Evolutionary conservation across 2,797 vertebrate genomes (phyloP).

Genomic region (Gadopsis marmoratus): DNA sequence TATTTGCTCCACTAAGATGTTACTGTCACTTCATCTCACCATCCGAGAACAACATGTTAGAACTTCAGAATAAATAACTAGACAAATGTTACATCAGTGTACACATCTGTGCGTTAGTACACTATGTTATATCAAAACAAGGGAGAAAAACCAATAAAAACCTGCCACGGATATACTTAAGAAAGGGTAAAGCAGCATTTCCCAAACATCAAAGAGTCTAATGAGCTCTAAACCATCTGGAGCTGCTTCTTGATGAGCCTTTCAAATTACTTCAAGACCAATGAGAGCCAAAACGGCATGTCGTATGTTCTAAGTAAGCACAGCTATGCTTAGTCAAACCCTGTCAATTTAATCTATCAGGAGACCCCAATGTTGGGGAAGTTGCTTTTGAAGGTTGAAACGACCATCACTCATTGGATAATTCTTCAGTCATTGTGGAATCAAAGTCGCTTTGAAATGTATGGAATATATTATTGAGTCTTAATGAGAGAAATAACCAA

Average conservation of each 20-base stretch:
- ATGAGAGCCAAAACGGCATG: slow-evolving; percentile 37
- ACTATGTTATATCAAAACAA: slow-evolving; percentile 27
- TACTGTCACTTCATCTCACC: background rate
- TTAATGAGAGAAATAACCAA: slow-evolving; percentile 22
- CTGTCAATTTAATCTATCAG: slow-evolving; percentile 19
- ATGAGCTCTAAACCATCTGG: slow-evolving; percentile 67
- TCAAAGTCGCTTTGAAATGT: slow-evolving; percentile 19
- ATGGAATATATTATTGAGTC: slow-evolving; percentile 42
- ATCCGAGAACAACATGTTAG: background rate
- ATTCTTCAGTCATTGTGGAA: background rate
- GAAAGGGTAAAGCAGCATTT: slow-evolving; percentile 57
- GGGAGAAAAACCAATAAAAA: slow-evolving; percentile 32
- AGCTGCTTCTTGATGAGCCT: slow-evolving; percentile 49
- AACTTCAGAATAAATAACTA: slow-evolving; percentile 24
- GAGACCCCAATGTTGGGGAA: background rate
- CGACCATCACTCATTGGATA: slow-evolving; percentile 3
- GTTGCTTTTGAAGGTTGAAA: slow-evolving; percentile 9
- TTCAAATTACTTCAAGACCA: slow-evolving; percentile 57
- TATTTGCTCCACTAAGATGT: slow-evolving; percentile 2
- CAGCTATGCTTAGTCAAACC: slow-evolving; percentile 5
- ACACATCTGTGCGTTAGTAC: background rate
- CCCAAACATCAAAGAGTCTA: slow-evolving; percentile 35
- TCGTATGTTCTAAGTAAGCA: slow-evolving; percentile 12
- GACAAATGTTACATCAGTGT: slow-evolving; percentile 16
- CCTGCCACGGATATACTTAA: slow-evolving; percentile 23